These are phyloP conservation scores for Scytalopus superciliaris DNA, from an alignment of 2,113 vertebrate species.

Conservation along the genomic window DNA sequence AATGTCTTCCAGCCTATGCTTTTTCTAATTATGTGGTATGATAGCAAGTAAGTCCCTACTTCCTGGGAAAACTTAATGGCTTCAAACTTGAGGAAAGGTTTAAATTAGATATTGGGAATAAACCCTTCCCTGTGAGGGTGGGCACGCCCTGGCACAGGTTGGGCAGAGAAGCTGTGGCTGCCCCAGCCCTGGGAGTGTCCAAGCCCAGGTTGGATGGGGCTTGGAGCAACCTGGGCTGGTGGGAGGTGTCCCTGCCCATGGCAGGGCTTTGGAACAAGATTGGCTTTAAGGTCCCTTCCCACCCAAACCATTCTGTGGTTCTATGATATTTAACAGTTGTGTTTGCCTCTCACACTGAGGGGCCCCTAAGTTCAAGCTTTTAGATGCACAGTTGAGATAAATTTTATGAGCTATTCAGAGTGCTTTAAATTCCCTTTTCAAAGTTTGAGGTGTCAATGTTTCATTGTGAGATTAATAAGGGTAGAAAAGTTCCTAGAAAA, in stretches of 20 bases:
- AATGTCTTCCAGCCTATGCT: not conserved
- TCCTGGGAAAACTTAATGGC: not conserved
- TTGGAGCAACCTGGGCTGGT: not conserved
- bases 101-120: not conserved
- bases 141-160: not conserved
- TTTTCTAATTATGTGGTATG: not conserved
- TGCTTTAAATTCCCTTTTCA: not conserved
- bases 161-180: not conserved
- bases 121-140: not conserved
- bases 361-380: not conserved
- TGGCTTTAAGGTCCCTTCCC: not conserved
- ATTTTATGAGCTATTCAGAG: not conserved
- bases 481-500: not conserved
- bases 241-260: not conserved
- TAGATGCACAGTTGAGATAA: not conserved
- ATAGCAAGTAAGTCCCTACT: not conserved
- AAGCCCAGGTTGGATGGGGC: not conserved
- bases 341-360: not conserved
- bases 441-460: not conserved
- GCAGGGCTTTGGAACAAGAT: not conserved
- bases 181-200: not conserved
- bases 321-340: not conserved
- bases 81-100: accelerated
- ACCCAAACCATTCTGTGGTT: not conserved
- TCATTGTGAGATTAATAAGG: not conserved